These are phyloP conservation scores for Drosophila pseudotalamancana DNA, from an alignment of 2,888 invertebrate species.

Conservation along the genomic window DNA sequence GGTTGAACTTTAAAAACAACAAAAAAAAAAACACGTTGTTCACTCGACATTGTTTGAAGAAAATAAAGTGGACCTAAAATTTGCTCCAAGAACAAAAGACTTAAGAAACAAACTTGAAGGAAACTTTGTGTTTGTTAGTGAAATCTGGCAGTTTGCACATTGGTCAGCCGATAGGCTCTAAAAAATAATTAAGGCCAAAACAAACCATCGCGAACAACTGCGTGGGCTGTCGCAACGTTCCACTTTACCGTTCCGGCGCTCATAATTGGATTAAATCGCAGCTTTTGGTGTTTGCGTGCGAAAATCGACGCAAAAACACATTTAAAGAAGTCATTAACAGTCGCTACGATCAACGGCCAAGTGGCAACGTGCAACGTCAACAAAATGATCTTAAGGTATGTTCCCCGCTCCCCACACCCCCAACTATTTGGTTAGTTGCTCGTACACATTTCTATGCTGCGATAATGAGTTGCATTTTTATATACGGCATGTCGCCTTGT, in stretches of 20 bases:
- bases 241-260: slow-evolving; percentile 32
- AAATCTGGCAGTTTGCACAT: slow-evolving; percentile 36
- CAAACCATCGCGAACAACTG: slow-evolving; percentile 23
- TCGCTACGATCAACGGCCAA: slow-evolving; percentile 50
- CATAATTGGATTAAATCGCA: slow-evolving; percentile 69
- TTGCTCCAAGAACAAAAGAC: slow-evolving; percentile 55
- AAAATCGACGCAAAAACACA: slow-evolving; percentile 48
- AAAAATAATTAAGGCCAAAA: slow-evolving; percentile 61
- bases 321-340: slow-evolving; percentile 76
- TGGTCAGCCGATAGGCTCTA: slow-evolving; percentile 21
- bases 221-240: slow-evolving; percentile 55
- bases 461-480: slow-evolving; percentile 46
- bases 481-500: slow-evolving; percentile 22
- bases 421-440: slow-evolving; percentile 8
- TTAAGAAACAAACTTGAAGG: slow-evolving; percentile 59
- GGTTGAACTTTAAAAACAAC: slow-evolving; percentile 18
- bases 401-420: slow-evolving; percentile 6
- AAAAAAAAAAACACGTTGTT: slow-evolving; percentile 20
- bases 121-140: slow-evolving; percentile 5
- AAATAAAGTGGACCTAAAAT: slow-evolving; percentile 10
- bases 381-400: slow-evolving; percentile 83
- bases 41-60: neutral
- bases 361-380: slow-evolving; percentile 64
- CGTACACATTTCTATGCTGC: slow-evolving; percentile 18
- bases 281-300: slow-evolving; percentile 37